Base-by-base conservation (phyloP, 1,140 invertebrate genomes). In the Nasonia giraulti region DNA sequence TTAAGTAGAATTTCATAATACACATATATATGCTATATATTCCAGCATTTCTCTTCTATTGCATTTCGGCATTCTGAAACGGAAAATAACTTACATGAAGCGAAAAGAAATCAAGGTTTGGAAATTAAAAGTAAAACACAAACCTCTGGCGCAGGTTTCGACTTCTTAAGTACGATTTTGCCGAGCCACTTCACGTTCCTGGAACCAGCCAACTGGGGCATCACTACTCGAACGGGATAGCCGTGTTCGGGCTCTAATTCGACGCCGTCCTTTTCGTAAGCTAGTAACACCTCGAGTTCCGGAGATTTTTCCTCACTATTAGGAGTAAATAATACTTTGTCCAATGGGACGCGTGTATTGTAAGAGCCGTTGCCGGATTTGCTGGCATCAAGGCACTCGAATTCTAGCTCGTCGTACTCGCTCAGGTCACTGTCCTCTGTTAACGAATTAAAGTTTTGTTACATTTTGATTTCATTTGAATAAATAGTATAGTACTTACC, bases 171-270 rank as follows among this genome's bases (percentile, higher is more conserved):
- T 10, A 81, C 12, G 17, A 82, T 75, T 44, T 37, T 50, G 6
- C 40, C 17, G 8, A 82, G 81, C 81, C 81, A 82, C 12, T 82
- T 82, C 27, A 82, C 73, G 11, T 82, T 82, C 31, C 17, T 73
- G 2, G 23, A n/a, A 3, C 81, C 81, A 7, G 71, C 5, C 8
- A 75, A 55, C 6, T 62, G 27, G 2, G 71, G 69, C 3, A 82
- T 76, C 0, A 82, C 31, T 3, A 76, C 47, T 12, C 81, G 44
- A 20, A 82, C 14, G 0, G 81, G 81, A 75, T 62, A 82, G 12
- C 81, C 81, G 27, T 82, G 73, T 50, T 82, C 50, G 2, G 50
- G 81, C 11, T 47, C 11, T 23, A 82, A 71, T 0, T 76, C 73
- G 11, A 12, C 47, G 23, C 81, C 81, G 17, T 82, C n/a, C 31